Base-by-base conservation (phyloP, 2,888 invertebrate genomes). In the Thalpophila matura region DNA sequence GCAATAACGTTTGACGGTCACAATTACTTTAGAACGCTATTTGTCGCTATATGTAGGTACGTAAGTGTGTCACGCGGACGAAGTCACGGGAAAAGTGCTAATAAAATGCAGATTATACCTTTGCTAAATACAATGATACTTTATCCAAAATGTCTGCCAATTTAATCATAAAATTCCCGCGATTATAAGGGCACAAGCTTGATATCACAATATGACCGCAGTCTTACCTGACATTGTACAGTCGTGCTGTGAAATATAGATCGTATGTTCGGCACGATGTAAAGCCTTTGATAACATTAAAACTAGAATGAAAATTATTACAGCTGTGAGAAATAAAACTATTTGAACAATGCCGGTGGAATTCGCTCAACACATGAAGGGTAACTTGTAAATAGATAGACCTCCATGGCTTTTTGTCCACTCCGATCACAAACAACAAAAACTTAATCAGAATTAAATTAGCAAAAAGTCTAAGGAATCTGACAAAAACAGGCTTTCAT, bases 221-320 rank as follows among this genome's bases (percentile, higher is more conserved):
- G 20, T 51, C 67, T 74, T 62, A 71, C 26, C 45, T 76, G 77
- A 78, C 78, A 77, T 71, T 78, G 75, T 82, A 66, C 78, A 78
- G 70, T 61, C 57, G 46, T 14, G 57, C 74, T 60, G 59, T 74
- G 79, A 80, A 84, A 82, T 82, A 83, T 78, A 76, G 79, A 80
- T 57, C 70, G 75, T 78, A 77, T 65, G 63, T 76, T 74, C 71
- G 71, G 71, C 71, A 75, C 76, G 79, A 77, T 77, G 51, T 59
- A 70, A 58, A 81, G 65, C 65, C 67, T 73, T 56, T 71, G 77
- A 82, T 76, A 71, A 65, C 53, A 63, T 66, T 67, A 67, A 46
- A 65, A 74, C 49, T n/a, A 73, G 74, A 75, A 75, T 74, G 46
- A 61, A 60, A 69, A 71, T 77, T 16, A 74, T 63, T 74, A 63